Percentiles rank a stretch among this genome's conserved stretches.
Evolutionary conservation across 2,888 invertebrate genomes (phyloP).

Genomic region (Plagiodera versicolora): DNA sequence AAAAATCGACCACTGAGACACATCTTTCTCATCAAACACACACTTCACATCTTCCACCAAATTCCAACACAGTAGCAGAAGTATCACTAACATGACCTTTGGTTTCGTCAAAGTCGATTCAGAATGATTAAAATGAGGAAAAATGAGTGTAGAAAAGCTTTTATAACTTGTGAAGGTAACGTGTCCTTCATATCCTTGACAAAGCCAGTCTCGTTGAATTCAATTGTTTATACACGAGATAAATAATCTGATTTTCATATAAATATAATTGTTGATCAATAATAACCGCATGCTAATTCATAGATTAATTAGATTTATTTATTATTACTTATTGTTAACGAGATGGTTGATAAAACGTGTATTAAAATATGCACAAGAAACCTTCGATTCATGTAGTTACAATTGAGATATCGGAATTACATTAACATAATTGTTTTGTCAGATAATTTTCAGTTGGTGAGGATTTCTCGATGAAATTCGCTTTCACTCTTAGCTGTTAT

Average conservation of each 20-base stretch:
- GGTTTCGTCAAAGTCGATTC: slow-evolving; percentile 11
- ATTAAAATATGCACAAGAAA: too few species aligned
- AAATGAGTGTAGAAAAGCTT: slow-evolving; percentile 32
- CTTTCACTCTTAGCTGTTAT: too few species aligned
- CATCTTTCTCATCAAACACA: slow-evolving; percentile 22
- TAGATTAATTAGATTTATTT: background rate
- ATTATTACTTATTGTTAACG: background rate
- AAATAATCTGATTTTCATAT: slow-evolving; percentile 3
- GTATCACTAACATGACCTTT: slow-evolving; percentile 20
- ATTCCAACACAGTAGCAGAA: slow-evolving; percentile 6
- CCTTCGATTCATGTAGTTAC: too few species aligned
- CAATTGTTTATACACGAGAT: slow-evolving; percentile 25
- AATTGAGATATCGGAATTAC: too few species aligned
- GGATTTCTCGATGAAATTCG: too few species aligned
- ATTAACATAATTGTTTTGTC: too few species aligned
- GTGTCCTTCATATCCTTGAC: slow-evolving; percentile 34
- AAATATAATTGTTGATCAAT: background rate
- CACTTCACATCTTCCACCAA: slow-evolving; percentile 6
- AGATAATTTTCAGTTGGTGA: too few species aligned
- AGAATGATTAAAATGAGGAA: slow-evolving; percentile 29
- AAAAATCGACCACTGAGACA: slow-evolving; percentile 31
- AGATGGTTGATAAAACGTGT: background rate
- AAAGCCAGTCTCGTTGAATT: slow-evolving; percentile 25
- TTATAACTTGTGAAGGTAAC: slow-evolving; percentile 37
- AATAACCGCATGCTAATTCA: background rate